Base-by-base conservation (phyloP, 2,113 vertebrate genomes). In the Casuarius casuarius region DNA sequence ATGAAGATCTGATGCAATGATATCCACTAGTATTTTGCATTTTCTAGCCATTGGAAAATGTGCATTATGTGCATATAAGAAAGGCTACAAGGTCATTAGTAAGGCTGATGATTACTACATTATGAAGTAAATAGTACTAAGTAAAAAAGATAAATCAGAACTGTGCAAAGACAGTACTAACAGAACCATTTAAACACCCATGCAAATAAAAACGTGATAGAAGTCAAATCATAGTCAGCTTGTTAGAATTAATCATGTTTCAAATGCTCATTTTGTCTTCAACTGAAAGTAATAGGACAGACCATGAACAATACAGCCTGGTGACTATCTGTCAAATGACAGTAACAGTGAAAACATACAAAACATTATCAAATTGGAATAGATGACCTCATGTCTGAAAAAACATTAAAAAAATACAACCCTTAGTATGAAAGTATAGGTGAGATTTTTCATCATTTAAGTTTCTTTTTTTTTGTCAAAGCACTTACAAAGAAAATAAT, bases 101-200 rank as follows among this genome's bases (percentile, higher is more conserved):
- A 98, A 98, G 98, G 98, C 98, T 98, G 97, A 98, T 98, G 98
- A 98, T 98, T 98, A 98, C 97, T 98, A 98, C 97, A 97, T 97
- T 97, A 98, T 98, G 96, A 98, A 98, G 95, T 98, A 97, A 98
- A 97, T 96, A 96, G 97, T 97, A 96, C 95, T 96, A 98, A 97
- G 93, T 98, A 97, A 98, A 97, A 98, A 97, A 97, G 97, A 95
- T 61, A 97, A 91, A 94, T 97, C 95, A 97, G 87, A 98, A 97
- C 91, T 97, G 94, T 95, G 96, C 97, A 98, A 97, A 97, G 97
- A 98, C 97, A 98, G 94, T 97, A 96, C 88, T 95, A 98, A 98
- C 97, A 98, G 97, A 98, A 98, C 95, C 96, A 97, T 98, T 98
- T 98, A 98, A 98, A 98, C 98, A 98, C 98, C 98, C 98, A 97